phyloP scores from a whole-genome alignment of 2,888 invertebrate species.

The Drosophila lacicola region DNA sequence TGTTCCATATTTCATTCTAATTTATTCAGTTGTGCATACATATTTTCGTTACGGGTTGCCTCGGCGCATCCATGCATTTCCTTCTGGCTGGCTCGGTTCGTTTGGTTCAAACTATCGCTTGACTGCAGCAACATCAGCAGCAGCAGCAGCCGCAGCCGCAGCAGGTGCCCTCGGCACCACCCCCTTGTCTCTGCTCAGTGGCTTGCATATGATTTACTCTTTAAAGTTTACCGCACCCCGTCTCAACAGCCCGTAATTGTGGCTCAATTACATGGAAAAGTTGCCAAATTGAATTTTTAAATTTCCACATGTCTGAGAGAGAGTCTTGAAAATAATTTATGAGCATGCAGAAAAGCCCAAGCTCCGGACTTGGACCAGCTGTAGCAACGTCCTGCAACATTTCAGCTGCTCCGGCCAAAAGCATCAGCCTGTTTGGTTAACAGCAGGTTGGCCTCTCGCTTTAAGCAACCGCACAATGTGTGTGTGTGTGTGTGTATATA shows the following conservation, averaged over 20 bases:
- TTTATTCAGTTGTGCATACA: conserved; percentile 80
- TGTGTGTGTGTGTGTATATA: conserved; percentile 5
- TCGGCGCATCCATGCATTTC: conserved; percentile 79
- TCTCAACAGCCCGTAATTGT: conserved; percentile 69
- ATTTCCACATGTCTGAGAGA: conserved; percentile 60
- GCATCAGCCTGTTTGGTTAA: conserved; percentile 30
- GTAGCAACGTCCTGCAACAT: conserved; percentile 10
- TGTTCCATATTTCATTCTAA: conserved; percentile 80
- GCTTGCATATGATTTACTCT: conserved; percentile 75
- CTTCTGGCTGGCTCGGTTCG: conserved; percentile 78
- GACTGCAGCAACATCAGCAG: conserved; percentile 60
- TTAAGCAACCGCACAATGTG: conserved; percentile 10
- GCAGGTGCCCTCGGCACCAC: conserved; percentile 32
- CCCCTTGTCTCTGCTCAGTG: conserved; percentile 50
- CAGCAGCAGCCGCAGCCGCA: conserved; percentile 15
- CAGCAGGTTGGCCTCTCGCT: conserved; percentile 28
- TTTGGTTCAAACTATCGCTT: conserved; percentile 77
- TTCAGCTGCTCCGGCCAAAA: conserved; percentile 13
- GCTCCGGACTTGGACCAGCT: conserved; percentile 25
- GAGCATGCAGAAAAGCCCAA: conserved; percentile 52
- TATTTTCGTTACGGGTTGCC: conserved; percentile 79
- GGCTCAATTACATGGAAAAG: conserved; percentile 80
- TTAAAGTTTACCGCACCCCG: conserved; percentile 57
- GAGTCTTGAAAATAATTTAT: conserved; percentile 68
- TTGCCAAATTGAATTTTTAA: conserved; percentile 80